Base-by-base conservation (phyloP, 2,888 invertebrate species). In the Caenorhabditis panamensis region DNA sequence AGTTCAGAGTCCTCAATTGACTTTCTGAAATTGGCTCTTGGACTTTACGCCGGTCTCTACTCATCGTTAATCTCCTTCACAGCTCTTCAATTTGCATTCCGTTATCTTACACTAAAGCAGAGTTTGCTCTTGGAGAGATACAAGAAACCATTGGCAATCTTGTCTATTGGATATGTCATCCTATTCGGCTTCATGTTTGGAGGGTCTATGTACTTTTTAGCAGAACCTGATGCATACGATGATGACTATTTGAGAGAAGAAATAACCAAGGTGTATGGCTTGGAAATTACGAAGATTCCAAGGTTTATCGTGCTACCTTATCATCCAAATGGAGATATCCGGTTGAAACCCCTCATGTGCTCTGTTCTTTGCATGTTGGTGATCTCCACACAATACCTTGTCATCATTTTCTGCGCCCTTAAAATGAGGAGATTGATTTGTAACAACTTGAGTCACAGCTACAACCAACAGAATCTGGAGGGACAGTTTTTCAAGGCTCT, bases 401-500 rank as follows among this genome's bases (percentile, higher is more conserved):
- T 69, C 36, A 61, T 61, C 36, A 24, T 69, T 18, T 37, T 37
- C 11, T 61, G 69, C 18, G 59, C 59, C 1, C 26, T 58, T 53
- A 28, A 61, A 13, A 69, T 69, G 69, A 47, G 47, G 18, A 18
- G 11, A 26, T 24, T 47, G 13, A 61, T 69, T 37, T 37, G 22
- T 0, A 36, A 51, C n/a, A 53, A 69, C n/a, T 20, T 69, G 5
- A 22, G 36, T 6, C 18, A 44, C 13, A 36, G 58, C 16, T 69
- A 59, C 16, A 51, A 47, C 16, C 49, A 61, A 11, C 59, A 51
- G 18, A 36, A 49, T 24, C 61, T 69, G 13, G 59, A 69, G 59
- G 47, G 51, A 16, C 69, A 69, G 28, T 69, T 69, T 11, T 69
- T 69, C 51, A 49, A 58, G 26, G 69, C 69, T n/a, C 69, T 69